Base-by-base conservation (phyloP, 2,888 invertebrate species). In the Trypoxylon attenuatum region DNA sequence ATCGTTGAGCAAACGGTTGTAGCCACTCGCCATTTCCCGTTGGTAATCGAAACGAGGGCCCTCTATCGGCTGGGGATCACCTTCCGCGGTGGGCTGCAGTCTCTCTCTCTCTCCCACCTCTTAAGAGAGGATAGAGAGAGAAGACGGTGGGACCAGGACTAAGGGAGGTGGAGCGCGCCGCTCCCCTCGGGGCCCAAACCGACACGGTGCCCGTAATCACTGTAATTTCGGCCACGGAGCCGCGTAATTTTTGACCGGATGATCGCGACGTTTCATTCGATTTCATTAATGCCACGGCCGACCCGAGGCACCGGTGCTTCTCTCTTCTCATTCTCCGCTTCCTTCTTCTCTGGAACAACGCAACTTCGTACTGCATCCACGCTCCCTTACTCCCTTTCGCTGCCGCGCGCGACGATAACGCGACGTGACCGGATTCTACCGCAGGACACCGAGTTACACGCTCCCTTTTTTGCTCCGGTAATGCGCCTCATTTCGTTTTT, bases 171-270 rank as follows among this genome's bases (percentile, higher is more conserved):
- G 64, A 52, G 65, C 61, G 68, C 71, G 33, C 33, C 33, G 13
- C 65, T 58, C 71, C 54, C 73, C 79, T 73, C 50, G 70, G 77
- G 78, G 70, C 54, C 70, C 67, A 71, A 76, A 73, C 72, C 77
- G 73, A 76, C 66, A 73, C 69, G 73, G 70, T 43, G 69, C 69
- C 60, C 57, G 73, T 84, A 84, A 85, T 83, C 81, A 84, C 84
- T 83, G 84, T 84, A 82, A 84, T 85, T 84, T 84, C 71, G 79
- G 55, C 41, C 64, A 60, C 62, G 61, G 68, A 63, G 66, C 71
- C 63, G 72, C 75, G 72, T 78, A 80, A 81, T 82, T 80, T 82
- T 78, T 77, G 63, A 64, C 58, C 69, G 56, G 59, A 54, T 71
- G 66, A 78, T 77, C 71, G 76, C 66, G 65, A 69, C 71, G 67